Evolutionary conservation across 2,797 vertebrate species (phyloP).

Genomic region (Pterois miles): DNA sequence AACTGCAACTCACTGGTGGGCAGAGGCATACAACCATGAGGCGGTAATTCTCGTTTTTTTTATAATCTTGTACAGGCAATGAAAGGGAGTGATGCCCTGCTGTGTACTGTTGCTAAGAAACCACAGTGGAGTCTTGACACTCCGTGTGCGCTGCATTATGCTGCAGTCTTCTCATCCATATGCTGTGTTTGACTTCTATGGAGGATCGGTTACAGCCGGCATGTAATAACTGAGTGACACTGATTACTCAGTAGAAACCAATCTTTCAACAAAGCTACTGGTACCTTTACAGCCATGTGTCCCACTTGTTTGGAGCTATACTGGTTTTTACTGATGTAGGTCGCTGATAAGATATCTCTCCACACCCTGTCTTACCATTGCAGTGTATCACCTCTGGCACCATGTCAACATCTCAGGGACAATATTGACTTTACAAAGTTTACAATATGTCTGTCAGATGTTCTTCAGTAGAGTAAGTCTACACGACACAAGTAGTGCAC

Average conservation of each 20-base stretch:
- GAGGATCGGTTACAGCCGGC: constrained; percentile 17
- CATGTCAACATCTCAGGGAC: not conserved
- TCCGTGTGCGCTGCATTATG: constrained; percentile 54
- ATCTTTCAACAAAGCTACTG: not conserved
- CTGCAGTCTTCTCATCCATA: constrained; percentile 49
- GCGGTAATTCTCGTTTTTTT: not conserved
- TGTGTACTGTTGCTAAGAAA: constrained; percentile 75
- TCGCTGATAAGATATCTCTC: not conserved
- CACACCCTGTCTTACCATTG: not conserved
- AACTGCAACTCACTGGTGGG: not conserved
- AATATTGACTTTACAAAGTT: not conserved
- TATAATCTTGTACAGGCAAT: not conserved
- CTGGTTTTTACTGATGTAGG: not conserved
- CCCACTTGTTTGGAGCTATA: not conserved
- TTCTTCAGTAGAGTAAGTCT: not conserved
- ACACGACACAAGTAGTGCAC: not conserved
- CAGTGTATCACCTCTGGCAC: not conserved
- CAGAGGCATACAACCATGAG: accelerated
- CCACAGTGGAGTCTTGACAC: constrained; percentile 41
- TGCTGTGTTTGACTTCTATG: constrained; percentile 29
- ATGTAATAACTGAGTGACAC: not conserved
- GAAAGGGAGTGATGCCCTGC: constrained; percentile 37
- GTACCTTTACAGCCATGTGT: not conserved
- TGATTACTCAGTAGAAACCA: not conserved
- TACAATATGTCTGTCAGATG: not conserved